These are phyloP conservation scores for Nysson spinosus DNA, from an alignment of 2,888 invertebrate species.

Conservation along the genomic window DNA sequence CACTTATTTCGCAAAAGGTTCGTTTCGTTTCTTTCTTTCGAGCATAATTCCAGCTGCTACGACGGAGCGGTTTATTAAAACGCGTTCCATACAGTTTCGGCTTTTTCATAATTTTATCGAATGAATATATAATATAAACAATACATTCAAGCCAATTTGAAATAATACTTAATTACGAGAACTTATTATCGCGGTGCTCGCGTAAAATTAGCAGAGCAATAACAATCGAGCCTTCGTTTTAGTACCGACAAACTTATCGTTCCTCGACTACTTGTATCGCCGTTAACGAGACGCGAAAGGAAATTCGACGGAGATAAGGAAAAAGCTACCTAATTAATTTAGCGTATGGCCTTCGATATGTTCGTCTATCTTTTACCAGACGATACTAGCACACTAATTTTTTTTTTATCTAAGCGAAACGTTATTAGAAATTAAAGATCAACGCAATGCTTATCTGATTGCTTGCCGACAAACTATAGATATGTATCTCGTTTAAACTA, in stretches of 20 bases:
- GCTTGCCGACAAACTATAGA: too few species aligned
- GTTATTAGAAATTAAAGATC: too few species aligned
- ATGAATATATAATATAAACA: too few species aligned
- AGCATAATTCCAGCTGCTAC: too few species aligned
- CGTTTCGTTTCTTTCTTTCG: slow-evolving; percentile 47
- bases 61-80: too few species aligned
- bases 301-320: slow-evolving; percentile 19
- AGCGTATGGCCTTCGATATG: slow-evolving; percentile 12
- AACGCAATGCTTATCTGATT: too few species aligned
- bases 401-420: too few species aligned
- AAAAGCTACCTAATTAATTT: slow-evolving; percentile 13
- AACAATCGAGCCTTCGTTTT: slow-evolving; percentile 13
- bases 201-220: slow-evolving; percentile 3
- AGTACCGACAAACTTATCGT: slow-evolving; percentile 12
- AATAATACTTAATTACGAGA: slow-evolving; percentile 14
- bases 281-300: slow-evolving; percentile 15
- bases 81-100: slow-evolving; percentile 8
- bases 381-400: neutral
- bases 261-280: slow-evolving; percentile 2
- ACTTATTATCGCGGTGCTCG: slow-evolving; percentile 2
- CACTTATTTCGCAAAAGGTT: slow-evolving; percentile 30
- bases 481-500: too few species aligned
- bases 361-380: neutral
- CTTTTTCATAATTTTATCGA: neutral
- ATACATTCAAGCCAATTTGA: slow-evolving; percentile 13